Base-by-base conservation (phyloP, 2,113 vertebrate species). In the Pantherophis guttatus region DNA sequence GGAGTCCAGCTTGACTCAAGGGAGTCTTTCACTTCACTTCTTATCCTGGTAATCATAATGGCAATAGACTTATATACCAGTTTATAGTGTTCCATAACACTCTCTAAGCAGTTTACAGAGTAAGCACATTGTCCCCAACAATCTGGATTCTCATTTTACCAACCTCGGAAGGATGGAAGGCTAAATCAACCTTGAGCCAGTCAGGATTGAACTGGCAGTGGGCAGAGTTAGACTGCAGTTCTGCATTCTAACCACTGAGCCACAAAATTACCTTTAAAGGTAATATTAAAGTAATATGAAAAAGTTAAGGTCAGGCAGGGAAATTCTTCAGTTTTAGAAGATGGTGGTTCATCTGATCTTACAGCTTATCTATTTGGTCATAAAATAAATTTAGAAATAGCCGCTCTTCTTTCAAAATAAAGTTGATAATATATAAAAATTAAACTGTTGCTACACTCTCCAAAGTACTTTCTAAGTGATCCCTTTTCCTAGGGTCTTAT, bases 401-500 rank as follows among this genome's bases (percentile, higher is more conserved):
- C 12, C 62, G 55, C 29, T 88, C 52, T 39, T 9, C n/a, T 48
- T 55, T 85, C 53, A 23, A 21, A 0, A 7, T 0, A 0, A 57
- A 90, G 62, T 90, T 9, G 88, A 39, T 12, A 44, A 5, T 0
- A 2, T 62, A 29, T 0, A 0, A 90, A 87, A 11, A 10, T 50
- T 3, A 5, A 23, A 13, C 5, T n/a, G 50, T 52, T 29, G 52
- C 11, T 29, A 87, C 26, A 29, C 50, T 15, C 65, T 75, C n/a
- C 6, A 75, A 33, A 75, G 29, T 75, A 75, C n/a, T 17, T 70
- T 75, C 29, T 75, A 75, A 29, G 26, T 26, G 50, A 13, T 10
- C 23, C 12, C 86, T 87, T 26, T 87, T 53, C 52, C 23, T 52
- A 11, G 3, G 24, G 86, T 2, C 26, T n/a, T 88, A n/a, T 19